Percentiles rank a stretch among this genome's conserved stretches.
phyloP scores from a whole-genome alignment of 2,113 vertebrate genomes.

The Gavia stellata region DNA sequence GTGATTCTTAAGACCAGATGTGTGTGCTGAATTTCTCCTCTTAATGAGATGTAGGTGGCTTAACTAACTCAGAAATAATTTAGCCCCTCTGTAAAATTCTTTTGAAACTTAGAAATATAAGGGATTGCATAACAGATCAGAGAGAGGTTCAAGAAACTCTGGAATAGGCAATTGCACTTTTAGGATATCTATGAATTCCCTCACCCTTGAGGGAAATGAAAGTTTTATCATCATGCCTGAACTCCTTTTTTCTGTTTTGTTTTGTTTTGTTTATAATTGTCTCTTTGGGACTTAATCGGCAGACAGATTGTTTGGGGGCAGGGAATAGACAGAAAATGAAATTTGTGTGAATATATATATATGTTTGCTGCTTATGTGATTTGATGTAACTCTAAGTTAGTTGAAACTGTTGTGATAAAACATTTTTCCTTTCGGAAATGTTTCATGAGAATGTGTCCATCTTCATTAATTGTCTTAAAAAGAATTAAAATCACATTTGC shows the following conservation, averaged over 20 bases:
- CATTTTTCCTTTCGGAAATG: background rate
- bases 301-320: background rate
- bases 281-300: background rate
- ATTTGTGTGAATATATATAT: background rate
- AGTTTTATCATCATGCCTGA: background rate
- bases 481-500: background rate
- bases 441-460: background rate
- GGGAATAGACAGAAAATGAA: background rate
- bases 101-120: background rate
- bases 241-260: background rate
- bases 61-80: conserved; percentile 1
- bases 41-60: background rate
- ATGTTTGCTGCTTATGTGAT: background rate
- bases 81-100: background rate
- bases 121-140: background rate
- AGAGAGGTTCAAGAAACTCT: background rate
- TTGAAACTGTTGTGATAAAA: background rate
- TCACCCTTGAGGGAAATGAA: background rate
- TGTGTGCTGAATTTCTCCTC: background rate
- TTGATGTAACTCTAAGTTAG: background rate
- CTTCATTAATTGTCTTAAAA: background rate
- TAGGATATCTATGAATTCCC: background rate
- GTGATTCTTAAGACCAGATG: background rate
- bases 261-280: background rate
- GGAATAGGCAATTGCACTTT: background rate